These are phyloP conservation scores for Zygothrica quintamaculata DNA, from an alignment of 2,888 invertebrate genomes.

Conservation along the genomic window DNA sequence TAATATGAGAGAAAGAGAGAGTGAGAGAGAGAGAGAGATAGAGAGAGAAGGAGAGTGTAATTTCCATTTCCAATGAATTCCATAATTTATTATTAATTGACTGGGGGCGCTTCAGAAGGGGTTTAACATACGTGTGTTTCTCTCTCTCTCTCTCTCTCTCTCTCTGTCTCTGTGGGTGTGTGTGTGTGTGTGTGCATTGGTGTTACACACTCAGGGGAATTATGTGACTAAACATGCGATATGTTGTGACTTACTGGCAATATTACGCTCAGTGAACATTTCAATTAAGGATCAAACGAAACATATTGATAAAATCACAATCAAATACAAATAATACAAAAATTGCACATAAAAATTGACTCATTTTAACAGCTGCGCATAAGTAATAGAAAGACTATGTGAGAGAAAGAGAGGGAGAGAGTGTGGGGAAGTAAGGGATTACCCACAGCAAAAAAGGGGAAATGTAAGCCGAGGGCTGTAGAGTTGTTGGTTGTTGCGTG, in stretches of 20 bases:
- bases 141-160: too few species aligned
- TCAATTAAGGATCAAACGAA: slow-evolving; percentile 65
- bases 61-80: slow-evolving; percentile 63
- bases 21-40: too few species aligned
- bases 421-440: background rate
- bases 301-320: slow-evolving; percentile 78
- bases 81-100: slow-evolving; percentile 77
- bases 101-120: slow-evolving; percentile 18
- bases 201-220: slow-evolving; percentile 25
- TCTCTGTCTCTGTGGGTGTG: too few species aligned
- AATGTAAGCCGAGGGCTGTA: slow-evolving; percentile 12
- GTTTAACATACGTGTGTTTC: background rate
- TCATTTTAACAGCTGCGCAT: slow-evolving; percentile 62
- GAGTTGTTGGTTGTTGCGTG: slow-evolving; percentile 63
- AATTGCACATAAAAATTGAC: slow-evolving; percentile 75
- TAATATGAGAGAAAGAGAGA: too few species aligned
- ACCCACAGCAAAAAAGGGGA: slow-evolving; percentile 33
- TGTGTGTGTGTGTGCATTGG: slow-evolving; percentile 5
- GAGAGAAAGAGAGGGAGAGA: background rate
- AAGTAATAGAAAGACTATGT: background rate
- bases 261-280: slow-evolving; percentile 62
- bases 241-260: slow-evolving; percentile 30
- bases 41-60: too few species aligned
- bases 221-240: slow-evolving; percentile 41
- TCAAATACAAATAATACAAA: slow-evolving; percentile 75